Evolutionary conservation across 2,888 invertebrate genomes (phyloP).

Genomic region (Eugnorisma glareosa): DNA sequence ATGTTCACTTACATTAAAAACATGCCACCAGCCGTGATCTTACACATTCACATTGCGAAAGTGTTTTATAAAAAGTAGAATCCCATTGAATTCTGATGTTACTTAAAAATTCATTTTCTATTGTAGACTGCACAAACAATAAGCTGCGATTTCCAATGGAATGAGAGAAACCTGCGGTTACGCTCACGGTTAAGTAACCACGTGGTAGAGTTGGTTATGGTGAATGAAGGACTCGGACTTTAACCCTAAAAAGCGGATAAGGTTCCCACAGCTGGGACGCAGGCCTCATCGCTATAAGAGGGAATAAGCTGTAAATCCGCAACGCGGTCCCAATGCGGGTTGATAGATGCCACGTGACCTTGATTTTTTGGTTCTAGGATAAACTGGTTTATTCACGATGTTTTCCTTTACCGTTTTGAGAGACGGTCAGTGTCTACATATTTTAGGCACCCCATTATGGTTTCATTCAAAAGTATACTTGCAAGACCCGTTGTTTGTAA

Average conservation of each 20-base stretch:
- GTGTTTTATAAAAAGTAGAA: conserved; percentile 59
- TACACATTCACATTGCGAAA: conserved; percentile 50
- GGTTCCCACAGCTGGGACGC: neutral
- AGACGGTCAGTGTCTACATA: too few relatives aligned
- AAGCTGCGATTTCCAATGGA: conserved; percentile 62
- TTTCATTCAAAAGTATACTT: too few relatives aligned
- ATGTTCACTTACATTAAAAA: conserved; percentile 12
- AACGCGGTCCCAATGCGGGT: neutral
- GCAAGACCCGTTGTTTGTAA: neutral
- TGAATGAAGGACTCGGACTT: neutral
- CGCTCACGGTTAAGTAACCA: conserved; percentile 42
- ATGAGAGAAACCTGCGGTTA: conserved; percentile 61
- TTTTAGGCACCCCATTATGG: neutral
- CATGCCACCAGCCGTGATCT: conserved; percentile 8
- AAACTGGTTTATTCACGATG: neutral
- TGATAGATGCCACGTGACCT: neutral
- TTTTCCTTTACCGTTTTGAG: too few relatives aligned
- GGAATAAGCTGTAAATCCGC: neutral
- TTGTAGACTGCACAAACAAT: conserved; percentile 65
- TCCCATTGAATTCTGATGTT: conserved; percentile 58
- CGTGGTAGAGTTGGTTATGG: conserved; percentile 4
- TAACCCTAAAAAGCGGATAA: neutral
- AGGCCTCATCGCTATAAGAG: neutral
- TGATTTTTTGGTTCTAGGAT: neutral
- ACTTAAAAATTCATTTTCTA: conserved; percentile 65